Base-by-base conservation (phyloP, 2,888 invertebrate genomes). In the Trachelus stipa region DNA sequence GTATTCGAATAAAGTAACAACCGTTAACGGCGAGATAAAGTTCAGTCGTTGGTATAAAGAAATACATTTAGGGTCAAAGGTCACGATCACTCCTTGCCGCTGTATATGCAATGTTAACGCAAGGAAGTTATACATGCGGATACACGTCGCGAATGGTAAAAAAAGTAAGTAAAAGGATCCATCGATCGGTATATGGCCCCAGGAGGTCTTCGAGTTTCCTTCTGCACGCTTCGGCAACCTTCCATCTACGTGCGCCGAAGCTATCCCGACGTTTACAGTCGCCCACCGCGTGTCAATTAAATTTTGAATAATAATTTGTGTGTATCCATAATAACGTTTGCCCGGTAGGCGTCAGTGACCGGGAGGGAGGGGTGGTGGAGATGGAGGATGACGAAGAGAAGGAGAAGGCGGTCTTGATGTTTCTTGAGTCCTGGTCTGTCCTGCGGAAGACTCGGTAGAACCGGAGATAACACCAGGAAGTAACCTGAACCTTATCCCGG, bases 201-300 rank as follows among this genome's bases (percentile, higher is more conserved):
- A 69, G 79, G 77, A 73, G 77, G 77, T 33, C 56, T 34, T 33
- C 71, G 71, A 71, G 56, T 73, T 69, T 76, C 76, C 74, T 73
- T 75, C 69, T 75, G 68, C 77, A 73, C 73, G 79, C 76, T 35
- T 77, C 71, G 74, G 71, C 79, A 79, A 79, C 77, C 80, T 76
- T 78, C 77, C 78, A 76, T 79, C 74, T 75, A 78, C 79, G 77
- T 68, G 74, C 35, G 35, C 74, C n/a, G 12, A 34, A 23, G 74
- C 30, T 15, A 71, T 78, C 75, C 40, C 68, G 73, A 74, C 78
- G 77, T 79, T 79, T 78, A 80, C 80, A 73, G 78, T 83, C 83
- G 84, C 82, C 83, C 84, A 84, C 84, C 79, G 81, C 75, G 83
- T 83, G 85, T 85, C 86, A 86, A 86, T 86, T 86, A 86, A 84